These are phyloP conservation scores for Melolontha melolontha DNA, from an alignment of 2,888 invertebrate species.

Conservation along the genomic window DNA sequence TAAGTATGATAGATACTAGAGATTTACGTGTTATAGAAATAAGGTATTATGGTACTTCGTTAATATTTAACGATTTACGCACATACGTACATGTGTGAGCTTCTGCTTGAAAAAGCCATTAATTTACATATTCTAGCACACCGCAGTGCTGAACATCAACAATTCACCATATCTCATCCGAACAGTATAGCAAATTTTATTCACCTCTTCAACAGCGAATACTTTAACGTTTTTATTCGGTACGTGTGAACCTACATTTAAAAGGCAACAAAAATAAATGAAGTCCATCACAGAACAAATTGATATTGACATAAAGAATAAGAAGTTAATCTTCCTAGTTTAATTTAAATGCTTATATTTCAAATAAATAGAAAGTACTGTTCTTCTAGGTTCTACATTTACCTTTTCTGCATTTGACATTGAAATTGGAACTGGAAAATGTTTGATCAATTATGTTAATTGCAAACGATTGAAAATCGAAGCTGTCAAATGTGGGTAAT, in stretches of 20 bases:
- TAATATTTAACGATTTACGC: slow-evolving; percentile 28
- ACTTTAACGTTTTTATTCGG: slow-evolving; percentile 21
- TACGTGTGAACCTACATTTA: slow-evolving; percentile 20
- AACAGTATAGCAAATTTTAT: slow-evolving; percentile 36
- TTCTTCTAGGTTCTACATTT: not conserved
- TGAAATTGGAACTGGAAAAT: not conserved
- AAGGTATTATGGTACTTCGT: slow-evolving; percentile 5
- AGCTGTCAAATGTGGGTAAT: too few relatives aligned
- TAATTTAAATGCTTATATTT: slow-evolving; percentile 36
- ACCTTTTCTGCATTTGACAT: not conserved
- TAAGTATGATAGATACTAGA: too few relatives aligned
- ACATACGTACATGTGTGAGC: slow-evolving; percentile 24
- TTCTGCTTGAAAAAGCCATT: slow-evolving; percentile 23
- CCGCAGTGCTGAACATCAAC: slow-evolving; percentile 21
- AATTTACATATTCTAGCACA: slow-evolving; percentile 36
- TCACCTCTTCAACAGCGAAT: slow-evolving; percentile 25
- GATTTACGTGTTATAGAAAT: too few relatives aligned
- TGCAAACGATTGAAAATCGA: too few relatives aligned
- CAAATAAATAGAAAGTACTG: slow-evolving; percentile 6
- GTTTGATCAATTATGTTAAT: too few relatives aligned
- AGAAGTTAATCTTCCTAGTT: slow-evolving; percentile 28
- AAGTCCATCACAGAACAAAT: slow-evolving; percentile 21
- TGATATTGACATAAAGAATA: slow-evolving; percentile 33
- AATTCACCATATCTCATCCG: slow-evolving; percentile 31
- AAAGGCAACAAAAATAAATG: slow-evolving; percentile 35